Evolutionary conservation across 2,888 invertebrate genomes (phyloP).

Genomic region (Coenonympha arcania): DNA sequence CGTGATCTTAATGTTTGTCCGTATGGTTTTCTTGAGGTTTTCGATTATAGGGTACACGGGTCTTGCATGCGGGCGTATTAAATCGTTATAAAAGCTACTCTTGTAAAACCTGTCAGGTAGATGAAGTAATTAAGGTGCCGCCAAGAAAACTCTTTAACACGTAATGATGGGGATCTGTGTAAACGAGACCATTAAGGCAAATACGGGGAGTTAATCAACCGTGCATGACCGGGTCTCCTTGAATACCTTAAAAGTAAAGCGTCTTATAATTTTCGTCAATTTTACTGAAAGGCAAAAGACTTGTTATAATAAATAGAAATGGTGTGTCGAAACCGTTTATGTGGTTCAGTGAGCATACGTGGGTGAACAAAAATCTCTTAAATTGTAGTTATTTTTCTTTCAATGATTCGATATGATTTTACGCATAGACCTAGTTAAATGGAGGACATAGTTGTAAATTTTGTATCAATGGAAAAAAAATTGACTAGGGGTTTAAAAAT

Average conservation of each 20-base stretch:
- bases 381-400: too few relatives aligned
- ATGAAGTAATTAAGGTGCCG: slow-evolving; percentile 61
- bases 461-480: too few relatives aligned
- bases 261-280: slow-evolving; percentile 18
- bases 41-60: slow-evolving; percentile 38
- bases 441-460: too few relatives aligned
- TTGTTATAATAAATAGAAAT: too few relatives aligned
- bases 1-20: slow-evolving; percentile 32
- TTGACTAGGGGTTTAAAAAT: too few relatives aligned
- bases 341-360: not conserved
- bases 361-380: too few relatives aligned
- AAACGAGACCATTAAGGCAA: slow-evolving; percentile 59
- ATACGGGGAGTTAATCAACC: slow-evolving; percentile 45
- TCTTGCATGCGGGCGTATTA: slow-evolving; percentile 54
- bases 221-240: slow-evolving; percentile 48
- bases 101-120: slow-evolving; percentile 46
- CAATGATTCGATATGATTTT: too few relatives aligned
- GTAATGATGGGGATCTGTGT: slow-evolving; percentile 54
- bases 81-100: slow-evolving; percentile 50
- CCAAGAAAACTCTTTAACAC: slow-evolving; percentile 45
- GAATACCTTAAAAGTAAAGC: slow-evolving; percentile 40
- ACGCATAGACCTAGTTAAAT: too few relatives aligned
- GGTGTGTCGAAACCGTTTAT: slow-evolving; percentile 2
- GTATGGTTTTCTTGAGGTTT: slow-evolving; percentile 28
- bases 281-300: slow-evolving; percentile 13